Evolutionary conservation across 2,888 invertebrate species (phyloP), one percentile per base, ranked within the genome.

Genomic region (Heterodera filipjevi): DNA sequence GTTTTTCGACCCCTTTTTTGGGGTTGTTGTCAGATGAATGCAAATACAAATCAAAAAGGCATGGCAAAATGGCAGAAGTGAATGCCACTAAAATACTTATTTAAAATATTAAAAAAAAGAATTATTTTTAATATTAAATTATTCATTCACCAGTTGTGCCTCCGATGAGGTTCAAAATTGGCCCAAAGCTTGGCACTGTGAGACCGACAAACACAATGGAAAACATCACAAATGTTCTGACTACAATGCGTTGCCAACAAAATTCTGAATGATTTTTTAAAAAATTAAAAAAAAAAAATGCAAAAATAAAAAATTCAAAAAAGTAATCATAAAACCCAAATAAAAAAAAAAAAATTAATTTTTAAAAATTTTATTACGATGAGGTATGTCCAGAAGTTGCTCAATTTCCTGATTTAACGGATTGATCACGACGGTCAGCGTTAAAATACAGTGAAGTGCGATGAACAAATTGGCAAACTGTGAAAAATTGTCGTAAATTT

Each of bases 381-480:
- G 80, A 19, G 81, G 81, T 35, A 72, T 71, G 33, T 79, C 33
- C 16, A 77, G 68, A 66, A 80, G 27, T 27, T 81, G 71, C 30
- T 77, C 81, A 71, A 78, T 19, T 39, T 81, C 75, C 32, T 81
- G 76, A 46, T 79, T 79, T 10, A 79, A 22, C 14, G 80, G 80
- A 66, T 79, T 79, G 70, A 79, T 79, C 35, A 79, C 79, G 32
- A 79, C 66, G 30, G 79, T 79, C 22, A 79, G 72, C 12, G 79
- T 79, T 14, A 79, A 66, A 39, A 81, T 64, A 72, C 89, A 89
- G 79, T 89, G 89, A 70, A 87, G 83, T 30, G 89, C 86, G 71
- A 89, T 89, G 83, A 88, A 86, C 44, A 89, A 70, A 77, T 89
- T 89, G 49, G 89, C 88, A 5, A 82, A 78, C 35, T 73, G n/a